A percentile compares a stretch with the other conserved stretches of the same genome.
Evolutionary conservation across 2,113 vertebrate genomes (phyloP).

Genomic region (Tricholaema leucomelas): DNA sequence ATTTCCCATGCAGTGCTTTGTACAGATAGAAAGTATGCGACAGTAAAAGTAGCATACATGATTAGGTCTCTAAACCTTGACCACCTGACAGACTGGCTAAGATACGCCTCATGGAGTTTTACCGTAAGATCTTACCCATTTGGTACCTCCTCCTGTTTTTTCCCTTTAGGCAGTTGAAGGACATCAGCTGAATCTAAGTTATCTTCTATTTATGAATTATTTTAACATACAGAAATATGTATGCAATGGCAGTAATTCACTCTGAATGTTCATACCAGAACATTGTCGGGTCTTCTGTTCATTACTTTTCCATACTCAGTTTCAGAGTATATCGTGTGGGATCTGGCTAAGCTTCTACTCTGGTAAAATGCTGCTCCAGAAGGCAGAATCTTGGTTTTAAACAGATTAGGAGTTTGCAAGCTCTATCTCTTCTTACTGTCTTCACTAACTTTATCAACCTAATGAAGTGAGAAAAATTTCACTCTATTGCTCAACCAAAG

Average conservation of each 20-base stretch:
- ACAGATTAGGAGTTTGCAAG: not conserved
- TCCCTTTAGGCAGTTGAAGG: not conserved
- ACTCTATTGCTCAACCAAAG: not conserved
- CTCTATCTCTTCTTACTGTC: not conserved
- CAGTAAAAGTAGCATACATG: not conserved
- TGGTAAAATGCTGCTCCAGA: not conserved
- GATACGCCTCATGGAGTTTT: not conserved
- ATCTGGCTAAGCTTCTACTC: not conserved
- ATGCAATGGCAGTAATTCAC: not conserved
- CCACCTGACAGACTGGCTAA: not conserved
- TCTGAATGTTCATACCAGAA: not conserved
- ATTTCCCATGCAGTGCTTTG: not conserved
- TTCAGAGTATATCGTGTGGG: not conserved
- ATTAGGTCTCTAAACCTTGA: not conserved
- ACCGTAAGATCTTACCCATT: not conserved
- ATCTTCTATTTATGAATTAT: not conserved
- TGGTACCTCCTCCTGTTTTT: not conserved
- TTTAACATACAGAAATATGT: not conserved
- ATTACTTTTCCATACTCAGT: not conserved
- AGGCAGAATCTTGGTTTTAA: not conserved
- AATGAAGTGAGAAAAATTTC: not conserved
- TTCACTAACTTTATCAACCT: not conserved
- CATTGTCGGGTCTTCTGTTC: not conserved
- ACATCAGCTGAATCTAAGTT: not conserved
- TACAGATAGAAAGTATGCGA: not conserved